Base-by-base conservation (phyloP, 2,888 invertebrate genomes). In the Tigriopus californicus region DNA sequence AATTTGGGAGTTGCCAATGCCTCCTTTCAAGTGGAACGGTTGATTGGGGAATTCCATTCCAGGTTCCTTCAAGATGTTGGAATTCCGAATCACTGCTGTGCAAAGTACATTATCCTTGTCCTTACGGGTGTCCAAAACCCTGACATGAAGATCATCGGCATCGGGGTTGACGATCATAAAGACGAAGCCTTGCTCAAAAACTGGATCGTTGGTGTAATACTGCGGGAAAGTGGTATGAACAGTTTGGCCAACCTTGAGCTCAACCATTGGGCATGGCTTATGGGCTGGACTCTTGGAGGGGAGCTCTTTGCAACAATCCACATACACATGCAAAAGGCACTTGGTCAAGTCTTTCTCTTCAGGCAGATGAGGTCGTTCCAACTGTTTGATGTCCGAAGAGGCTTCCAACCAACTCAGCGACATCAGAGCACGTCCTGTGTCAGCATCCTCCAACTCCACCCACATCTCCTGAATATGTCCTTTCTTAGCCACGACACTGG, bases 171-270 rank as follows among this genome's bases (percentile, higher is more conserved):
- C 79, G 3, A 95, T 84, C 47, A 95, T 78, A 74, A 92, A 94
- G 1, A 88, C 83, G 71, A 92, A 90, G 8, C 90, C 90, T 70
- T 90, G 83, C 72, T 95, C 94, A 81, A 86, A 97, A 57, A 91
- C 84, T 0, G 97, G 97, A 68, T 87, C 83, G 64, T 83, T 83
- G 0, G 85, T 87, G 64, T 89, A 78, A 76, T 83, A 46, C 46
- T 56, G 78, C 65, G 81, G 79, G 33, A 83, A 81, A 10, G 75
- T 76, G 0, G 85, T 82, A 70, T 81, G 80, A 68, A 83, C 80
- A 0, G 78, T 80, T 66, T 82, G 83, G 61, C 89, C 89, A 3
- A 92, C 77, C 11, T 80, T 80, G 64, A 92, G 75, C 25, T 80
- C 78, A 13, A 86, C 78, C 70, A 83, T 87, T 0, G 92, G 86